Conservation (phyloP, 53 echinoderm and acorn worm genomes). For the Echinometra lucunter region DNA sequence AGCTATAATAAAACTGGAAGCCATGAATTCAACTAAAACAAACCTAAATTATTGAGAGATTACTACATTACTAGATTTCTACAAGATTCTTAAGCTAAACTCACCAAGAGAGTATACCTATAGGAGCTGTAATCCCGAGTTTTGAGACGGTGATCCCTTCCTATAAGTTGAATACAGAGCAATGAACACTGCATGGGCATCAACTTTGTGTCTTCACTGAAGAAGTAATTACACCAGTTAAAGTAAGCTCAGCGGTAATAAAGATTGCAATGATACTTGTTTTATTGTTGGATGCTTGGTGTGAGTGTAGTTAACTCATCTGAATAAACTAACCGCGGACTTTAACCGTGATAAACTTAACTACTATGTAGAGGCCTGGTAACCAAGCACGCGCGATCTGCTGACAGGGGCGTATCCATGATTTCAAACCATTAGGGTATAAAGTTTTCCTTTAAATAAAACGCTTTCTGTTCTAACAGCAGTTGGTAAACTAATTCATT, state of each 20-base stretch:
- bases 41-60: not conserved
- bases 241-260: not conserved
- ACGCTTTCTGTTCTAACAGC: not conserved
- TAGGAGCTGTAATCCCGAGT: not conserved
- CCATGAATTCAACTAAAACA: not conserved
- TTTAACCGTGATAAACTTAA: slow-evolving; percentile 40
- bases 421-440: not conserved
- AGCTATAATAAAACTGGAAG: too few relatives aligned
- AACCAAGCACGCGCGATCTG: not conserved
- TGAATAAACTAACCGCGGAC: slow-evolving; percentile 1
- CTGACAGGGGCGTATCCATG: not conserved
- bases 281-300: not conserved
- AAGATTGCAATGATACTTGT: slow-evolving; percentile 21
- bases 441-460: not conserved
- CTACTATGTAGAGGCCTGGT: not conserved
- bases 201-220: not conserved
- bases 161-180: not conserved
- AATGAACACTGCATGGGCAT: not conserved
- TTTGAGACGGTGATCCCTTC: not conserved
- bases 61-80: not conserved
- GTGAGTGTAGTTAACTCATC: not conserved
- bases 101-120: not conserved
- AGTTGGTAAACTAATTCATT: not conserved
- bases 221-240: not conserved
- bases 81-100: not conserved